A percentile compares a stretch with the other conserved stretches of the same genome.
These are phyloP conservation scores for Planiliza haematocheilus DNA, from an alignment of 2,113 vertebrate species.

Conservation along the genomic window DNA sequence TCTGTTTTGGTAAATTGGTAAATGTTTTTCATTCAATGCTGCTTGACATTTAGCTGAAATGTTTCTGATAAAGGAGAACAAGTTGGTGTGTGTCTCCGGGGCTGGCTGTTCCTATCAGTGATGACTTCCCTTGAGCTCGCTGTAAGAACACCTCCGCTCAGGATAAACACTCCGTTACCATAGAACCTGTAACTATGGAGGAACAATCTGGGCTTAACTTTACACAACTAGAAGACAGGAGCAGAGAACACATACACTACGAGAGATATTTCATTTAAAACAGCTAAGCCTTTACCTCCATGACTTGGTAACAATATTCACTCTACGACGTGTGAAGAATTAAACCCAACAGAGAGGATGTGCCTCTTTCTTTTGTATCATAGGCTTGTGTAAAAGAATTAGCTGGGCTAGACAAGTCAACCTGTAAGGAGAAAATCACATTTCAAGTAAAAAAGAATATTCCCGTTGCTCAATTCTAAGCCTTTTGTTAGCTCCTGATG, in stretches of 20 bases:
- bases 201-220: slow-evolving; percentile 50
- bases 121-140: slow-evolving; percentile 57
- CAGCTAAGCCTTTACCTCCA: slow-evolving; percentile 30
- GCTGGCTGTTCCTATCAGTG: slow-evolving; percentile 23
- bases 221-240: slow-evolving; percentile 20
- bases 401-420: slow-evolving; percentile 28
- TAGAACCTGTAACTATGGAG: slow-evolving; percentile 74
- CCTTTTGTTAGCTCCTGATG: not conserved
- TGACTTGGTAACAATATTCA: slow-evolving; percentile 26
- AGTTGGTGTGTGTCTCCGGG: not conserved
- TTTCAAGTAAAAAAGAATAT: slow-evolving; percentile 35
- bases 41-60: slow-evolving; percentile 56
- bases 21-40: slow-evolving; percentile 22
- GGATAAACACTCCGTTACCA: slow-evolving; percentile 73
- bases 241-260: not conserved
- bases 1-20: not conserved
- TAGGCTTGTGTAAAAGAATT: slow-evolving; percentile 26
- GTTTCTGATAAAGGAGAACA: slow-evolving; percentile 37
- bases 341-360: not conserved
- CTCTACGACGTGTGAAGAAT: slow-evolving; percentile 4
- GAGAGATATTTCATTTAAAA: slow-evolving; percentile 48
- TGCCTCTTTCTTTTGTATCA: not conserved
- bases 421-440: slow-evolving; percentile 16
- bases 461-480: not conserved
- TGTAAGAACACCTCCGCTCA: slow-evolving; percentile 56